Conservation (phyloP, 2,888 invertebrate species). For the Chouioia cunea region DNA sequence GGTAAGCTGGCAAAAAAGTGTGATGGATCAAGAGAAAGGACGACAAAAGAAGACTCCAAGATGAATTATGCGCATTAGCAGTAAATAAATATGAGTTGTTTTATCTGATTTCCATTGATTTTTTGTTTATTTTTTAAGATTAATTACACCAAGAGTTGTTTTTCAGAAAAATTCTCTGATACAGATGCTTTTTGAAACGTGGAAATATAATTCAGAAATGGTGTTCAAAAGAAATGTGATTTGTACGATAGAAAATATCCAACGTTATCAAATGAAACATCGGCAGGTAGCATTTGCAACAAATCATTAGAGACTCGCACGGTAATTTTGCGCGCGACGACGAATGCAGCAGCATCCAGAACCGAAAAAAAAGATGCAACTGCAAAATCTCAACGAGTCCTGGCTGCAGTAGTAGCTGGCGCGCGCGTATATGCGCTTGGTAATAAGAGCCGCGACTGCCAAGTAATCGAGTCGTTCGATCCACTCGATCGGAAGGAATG, state of each 20-base stretch:
- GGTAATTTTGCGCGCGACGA: conserved; percentile 46
- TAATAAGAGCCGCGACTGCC: conserved; percentile 35
- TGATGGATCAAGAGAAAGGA: conserved; percentile 44
- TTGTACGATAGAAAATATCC: no score
- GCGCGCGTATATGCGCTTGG: conserved; percentile 11
- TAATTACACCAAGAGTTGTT: no score
- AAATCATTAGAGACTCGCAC: background rate
- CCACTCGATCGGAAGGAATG: conserved; percentile 47
- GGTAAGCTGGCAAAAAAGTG: conserved; percentile 7
- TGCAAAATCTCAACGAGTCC: conserved; percentile 42
- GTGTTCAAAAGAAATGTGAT: no score
- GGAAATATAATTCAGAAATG: no score
- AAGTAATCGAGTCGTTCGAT: conserved; percentile 48
- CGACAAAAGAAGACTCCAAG: conserved; percentile 12
- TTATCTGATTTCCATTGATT: no score
- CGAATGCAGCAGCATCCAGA: background rate
- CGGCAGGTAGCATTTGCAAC: conserved; percentile 10
- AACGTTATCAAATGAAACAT: conserved; percentile 20
- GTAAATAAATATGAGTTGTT: no score
- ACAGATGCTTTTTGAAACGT: no score
- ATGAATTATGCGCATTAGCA: no score
- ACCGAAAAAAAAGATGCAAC: conserved; percentile 29
- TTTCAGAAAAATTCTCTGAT: no score
- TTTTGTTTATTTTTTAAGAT: no score
- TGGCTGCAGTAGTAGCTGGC: background rate